These are phyloP conservation scores for Episyrphus balteatus DNA, from an alignment of 1,140 invertebrate species.

Conservation along the genomic window DNA sequence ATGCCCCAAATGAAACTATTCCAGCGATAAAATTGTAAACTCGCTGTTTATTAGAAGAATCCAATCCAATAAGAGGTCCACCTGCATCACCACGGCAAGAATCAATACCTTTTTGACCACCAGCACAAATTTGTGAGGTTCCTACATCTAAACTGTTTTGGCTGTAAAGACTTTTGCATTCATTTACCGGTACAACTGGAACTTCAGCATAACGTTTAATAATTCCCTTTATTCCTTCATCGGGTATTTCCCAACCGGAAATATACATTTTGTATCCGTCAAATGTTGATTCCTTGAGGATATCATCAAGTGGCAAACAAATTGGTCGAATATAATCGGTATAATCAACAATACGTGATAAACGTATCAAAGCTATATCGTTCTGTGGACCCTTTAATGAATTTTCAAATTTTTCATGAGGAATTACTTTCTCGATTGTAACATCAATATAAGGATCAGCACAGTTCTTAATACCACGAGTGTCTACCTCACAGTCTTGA, in stretches of 20 bases:
- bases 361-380: conserved; percentile 65
- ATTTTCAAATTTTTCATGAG: conserved; percentile 56
- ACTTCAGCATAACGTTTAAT: conserved; percentile 43
- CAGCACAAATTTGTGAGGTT: conserved; percentile 49
- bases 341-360: conserved; percentile 48
- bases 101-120: no score
- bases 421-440: no score
- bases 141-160: conserved; percentile 19
- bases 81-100: conserved; percentile 45
- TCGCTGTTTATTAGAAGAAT: no score
- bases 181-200: conserved; percentile 16
- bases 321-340: conserved; percentile 63
- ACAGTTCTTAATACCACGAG: conserved; percentile 37
- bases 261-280: conserved; percentile 48
- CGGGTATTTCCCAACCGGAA: conserved; percentile 75
- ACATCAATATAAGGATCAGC: conserved; percentile 45
- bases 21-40: conserved; percentile 31
- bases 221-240: conserved; percentile 43
- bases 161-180: conserved; percentile 26
- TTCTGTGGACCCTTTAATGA: conserved; percentile 47
- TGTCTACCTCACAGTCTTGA: conserved; percentile 30
- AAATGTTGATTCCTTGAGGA: conserved; percentile 36
- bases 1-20: conserved; percentile 39
- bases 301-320: conserved; percentile 53
- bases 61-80: no score